Conservation (phyloP, 1,140 invertebrate genomes). For the Plutomurus gul region DNA sequence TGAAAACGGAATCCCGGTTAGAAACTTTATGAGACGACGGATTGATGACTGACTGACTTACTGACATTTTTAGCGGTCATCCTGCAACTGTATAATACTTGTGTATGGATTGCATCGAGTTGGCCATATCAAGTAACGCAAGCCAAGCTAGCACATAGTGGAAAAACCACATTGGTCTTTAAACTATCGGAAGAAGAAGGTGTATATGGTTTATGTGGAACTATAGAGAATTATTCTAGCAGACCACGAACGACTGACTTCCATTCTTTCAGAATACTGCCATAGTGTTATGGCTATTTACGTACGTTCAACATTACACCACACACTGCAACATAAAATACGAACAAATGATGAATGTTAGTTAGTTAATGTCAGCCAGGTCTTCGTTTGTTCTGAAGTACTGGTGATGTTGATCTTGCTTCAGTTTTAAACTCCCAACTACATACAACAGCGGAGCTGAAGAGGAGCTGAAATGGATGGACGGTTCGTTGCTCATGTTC, state of each 20-base stretch:
- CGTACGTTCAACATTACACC: no score
- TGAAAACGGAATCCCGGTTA: no score
- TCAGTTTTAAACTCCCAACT: not conserved
- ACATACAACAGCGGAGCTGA: not conserved
- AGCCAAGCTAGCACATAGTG: not conserved
- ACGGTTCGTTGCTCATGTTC: constrained; percentile 40
- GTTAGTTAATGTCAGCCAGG: not conserved
- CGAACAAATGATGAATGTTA: constrained; percentile 10
- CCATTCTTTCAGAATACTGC: no score
- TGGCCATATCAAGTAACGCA: not conserved
- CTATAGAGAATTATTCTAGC: not conserved
- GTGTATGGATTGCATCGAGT: not conserved
- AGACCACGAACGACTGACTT: no score
- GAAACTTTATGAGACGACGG: no score
- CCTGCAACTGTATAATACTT: not conserved
- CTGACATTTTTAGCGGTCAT: constrained; percentile 6
- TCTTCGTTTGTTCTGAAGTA: not conserved
- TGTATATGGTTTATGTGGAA: not conserved
- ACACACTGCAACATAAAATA: no score
- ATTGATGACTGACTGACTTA: constrained; percentile 21
- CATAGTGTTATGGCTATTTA: no score
- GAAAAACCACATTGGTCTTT: constrained; percentile 7
- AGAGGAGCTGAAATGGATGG: constrained; percentile 13
- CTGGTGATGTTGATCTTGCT: not conserved
- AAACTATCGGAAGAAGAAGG: not conserved